Base-by-base conservation (phyloP, 2,888 invertebrate genomes). In the Lamellibrachia satsuma region DNA sequence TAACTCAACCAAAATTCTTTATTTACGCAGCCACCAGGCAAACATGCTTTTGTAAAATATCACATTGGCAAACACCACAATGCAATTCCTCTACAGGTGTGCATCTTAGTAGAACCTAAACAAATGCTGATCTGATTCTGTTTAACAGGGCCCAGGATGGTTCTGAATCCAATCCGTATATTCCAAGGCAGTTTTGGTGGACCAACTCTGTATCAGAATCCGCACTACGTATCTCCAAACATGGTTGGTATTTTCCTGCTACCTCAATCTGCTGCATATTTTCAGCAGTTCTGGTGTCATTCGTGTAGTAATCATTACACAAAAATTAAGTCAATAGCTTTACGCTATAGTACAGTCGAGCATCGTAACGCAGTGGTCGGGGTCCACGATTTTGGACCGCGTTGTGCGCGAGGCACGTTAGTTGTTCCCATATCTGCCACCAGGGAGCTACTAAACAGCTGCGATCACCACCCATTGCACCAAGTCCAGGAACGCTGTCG, bases 141-240 rank as follows among this genome's bases (percentile, higher is more conserved):
- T 11, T 75, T 11, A 27, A 15, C 94, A 97, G 97, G 97, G 60
- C 97, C 97, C 27, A 96, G 97, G 94, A 97, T 97, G 96, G 97
- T 97, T 90, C 96, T 97, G 93, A 97, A 98, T 95, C 97, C 98
- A 96, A 98, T 99, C 0, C 98, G 99, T 97, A 98, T 99, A 96
- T 99, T 99, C 97, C 98, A 98, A 93, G 98, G 98, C 7, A 99
- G 99, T 95, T 99, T 99, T 97, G 98, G 98, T 93, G 99, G 99
- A 6, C 97, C 97, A 93, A 98, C 98, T 52, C 97, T 99, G 92
- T 99, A 99, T 98, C 98, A 99, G 96, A 99, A 99, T 97, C 97
- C 98, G 0, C 97, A 98, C 95, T 99, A 99, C 97, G 97, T 99
- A 0, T 98, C 99, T 94, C 99, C 99, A 27, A 98, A 99, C 92